These are phyloP conservation scores for Notocelia uddmanniana DNA, from an alignment of 2,888 invertebrate species.

Conservation along the genomic window DNA sequence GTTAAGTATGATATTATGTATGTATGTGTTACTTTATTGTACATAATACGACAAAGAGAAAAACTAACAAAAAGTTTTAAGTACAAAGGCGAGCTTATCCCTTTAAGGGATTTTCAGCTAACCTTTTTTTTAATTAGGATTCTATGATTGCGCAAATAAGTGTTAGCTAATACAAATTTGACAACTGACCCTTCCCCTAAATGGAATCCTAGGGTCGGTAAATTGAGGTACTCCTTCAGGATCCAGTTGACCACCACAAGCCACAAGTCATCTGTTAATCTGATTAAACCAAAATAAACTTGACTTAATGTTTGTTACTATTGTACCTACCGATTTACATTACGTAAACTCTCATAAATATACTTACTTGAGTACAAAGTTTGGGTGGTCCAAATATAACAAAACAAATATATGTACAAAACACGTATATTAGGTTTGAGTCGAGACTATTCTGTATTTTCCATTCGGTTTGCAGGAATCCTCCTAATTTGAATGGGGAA, in stretches of 20 bases:
- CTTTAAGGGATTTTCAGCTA: too few relatives aligned
- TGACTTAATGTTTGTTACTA: neutral
- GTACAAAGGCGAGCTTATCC: too few relatives aligned
- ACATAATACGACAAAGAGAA: too few relatives aligned
- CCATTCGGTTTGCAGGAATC: too few relatives aligned
- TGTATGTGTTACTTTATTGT: too few relatives aligned
- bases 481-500: too few relatives aligned
- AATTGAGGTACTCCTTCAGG: neutral
- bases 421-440: too few relatives aligned
- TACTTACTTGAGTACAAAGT: too few relatives aligned
- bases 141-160: neutral
- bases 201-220: neutral
- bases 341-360: neutral
- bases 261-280: conserved; percentile 7
- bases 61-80: too few relatives aligned
- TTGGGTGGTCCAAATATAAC: neutral
- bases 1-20: too few relatives aligned
- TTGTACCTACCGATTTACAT: neutral
- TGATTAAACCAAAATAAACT: neutral
- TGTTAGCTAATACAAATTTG: conserved; percentile 1
- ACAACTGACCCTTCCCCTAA: conserved; percentile 17
- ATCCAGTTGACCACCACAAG: neutral
- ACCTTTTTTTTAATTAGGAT: neutral
- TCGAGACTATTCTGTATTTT: too few relatives aligned
- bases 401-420: too few relatives aligned